phyloP scores from a whole-genome alignment of 2,797 vertebrate genomes.

The Tamandua tetradactyla region DNA sequence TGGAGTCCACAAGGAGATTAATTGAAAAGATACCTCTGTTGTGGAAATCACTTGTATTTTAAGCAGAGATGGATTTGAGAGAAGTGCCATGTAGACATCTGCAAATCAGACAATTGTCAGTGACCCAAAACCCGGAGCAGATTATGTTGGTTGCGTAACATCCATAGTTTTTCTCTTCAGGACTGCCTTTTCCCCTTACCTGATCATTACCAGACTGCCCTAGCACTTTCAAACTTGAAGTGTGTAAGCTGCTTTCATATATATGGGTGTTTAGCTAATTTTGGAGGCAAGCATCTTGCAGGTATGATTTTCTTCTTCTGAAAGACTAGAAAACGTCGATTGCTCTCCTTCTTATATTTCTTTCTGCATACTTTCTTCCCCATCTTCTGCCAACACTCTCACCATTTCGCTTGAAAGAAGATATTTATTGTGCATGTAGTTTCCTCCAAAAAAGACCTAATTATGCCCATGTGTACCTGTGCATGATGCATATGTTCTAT shows the following conservation, averaged over 20 bases:
- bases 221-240: background rate
- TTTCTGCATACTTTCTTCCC: background rate
- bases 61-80: constrained; percentile 16
- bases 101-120: background rate
- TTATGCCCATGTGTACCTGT: background rate
- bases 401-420: constrained; percentile 14
- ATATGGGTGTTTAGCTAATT: background rate
- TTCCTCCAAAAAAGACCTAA: background rate
- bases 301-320: background rate
- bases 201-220: background rate
- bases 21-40: constrained; percentile 19
- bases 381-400: background rate
- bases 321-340: background rate
- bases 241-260: background rate
- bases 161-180: background rate
- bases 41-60: constrained; percentile 47
- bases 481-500: background rate
- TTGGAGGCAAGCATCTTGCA: background rate
- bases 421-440: background rate
- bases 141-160: background rate
- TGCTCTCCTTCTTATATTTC: background rate
- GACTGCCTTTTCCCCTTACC: background rate
- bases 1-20: background rate
- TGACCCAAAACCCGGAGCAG: background rate
- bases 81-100: background rate